Percentiles rank a stretch among this genome's conserved stretches.
Conservation (phyloP, 1,140 invertebrate genomes). For the Bombus confusus region DNA sequence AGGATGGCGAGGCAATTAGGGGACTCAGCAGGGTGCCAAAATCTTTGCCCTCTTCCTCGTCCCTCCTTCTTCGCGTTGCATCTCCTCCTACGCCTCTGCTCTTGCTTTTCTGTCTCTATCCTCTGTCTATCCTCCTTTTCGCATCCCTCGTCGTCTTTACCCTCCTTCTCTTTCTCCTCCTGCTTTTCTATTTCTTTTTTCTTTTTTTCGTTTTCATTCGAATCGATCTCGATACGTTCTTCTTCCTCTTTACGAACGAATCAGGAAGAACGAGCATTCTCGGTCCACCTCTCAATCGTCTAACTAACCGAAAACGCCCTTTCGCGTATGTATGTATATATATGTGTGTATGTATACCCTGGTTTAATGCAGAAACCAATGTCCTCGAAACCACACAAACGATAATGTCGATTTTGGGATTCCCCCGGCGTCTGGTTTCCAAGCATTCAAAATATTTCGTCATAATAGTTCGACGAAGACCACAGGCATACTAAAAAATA, state of each 20-base stretch:
- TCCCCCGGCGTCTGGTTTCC: neutral
- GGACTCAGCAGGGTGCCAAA: constrained; percentile 80
- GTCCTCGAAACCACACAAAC: neutral
- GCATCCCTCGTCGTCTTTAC: neutral
- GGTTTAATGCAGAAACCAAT: constrained; percentile 30
- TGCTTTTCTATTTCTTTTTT: neutral
- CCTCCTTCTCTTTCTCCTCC: neutral
- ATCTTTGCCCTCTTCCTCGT: constrained; percentile 73
- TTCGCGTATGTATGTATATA: neutral
- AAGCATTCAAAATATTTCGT: neutral
- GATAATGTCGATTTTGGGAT: neutral
- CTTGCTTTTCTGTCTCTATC: constrained; percentile 2
- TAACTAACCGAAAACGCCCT: constrained; percentile 42
- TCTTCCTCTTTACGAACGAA: constrained; percentile 36
- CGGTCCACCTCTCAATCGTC: constrained; percentile 44
- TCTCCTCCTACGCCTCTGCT: constrained; percentile 58
- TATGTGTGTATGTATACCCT: neutral
- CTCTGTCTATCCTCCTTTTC: neutral
- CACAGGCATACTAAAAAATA: neutral
- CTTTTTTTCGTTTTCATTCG: neutral
- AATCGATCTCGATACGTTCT: constrained; percentile 8
- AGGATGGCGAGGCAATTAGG: constrained; percentile 80
- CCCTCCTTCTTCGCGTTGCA: constrained; percentile 55
- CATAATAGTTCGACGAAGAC: neutral
- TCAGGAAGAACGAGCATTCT: constrained; percentile 57